Evolutionary conservation across 2,797 vertebrate species (phyloP).

Genomic region (Anniella stebbinsi): DNA sequence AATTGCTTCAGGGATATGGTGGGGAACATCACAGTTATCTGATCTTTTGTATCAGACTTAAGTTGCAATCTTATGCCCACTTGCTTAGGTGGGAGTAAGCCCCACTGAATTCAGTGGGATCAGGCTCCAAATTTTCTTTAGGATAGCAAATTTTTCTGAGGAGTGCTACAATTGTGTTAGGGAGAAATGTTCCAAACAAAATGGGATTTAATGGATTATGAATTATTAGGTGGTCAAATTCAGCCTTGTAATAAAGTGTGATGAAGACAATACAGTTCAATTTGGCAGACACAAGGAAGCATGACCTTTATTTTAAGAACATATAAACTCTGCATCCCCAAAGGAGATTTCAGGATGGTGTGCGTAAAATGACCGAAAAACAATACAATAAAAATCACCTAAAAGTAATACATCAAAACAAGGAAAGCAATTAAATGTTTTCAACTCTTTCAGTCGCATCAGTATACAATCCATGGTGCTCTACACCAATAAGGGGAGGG

Average conservation of each 20-base stretch:
- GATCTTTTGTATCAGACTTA: neutral
- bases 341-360: no score
- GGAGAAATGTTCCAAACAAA: neutral
- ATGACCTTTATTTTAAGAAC: neutral
- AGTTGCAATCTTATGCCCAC: neutral
- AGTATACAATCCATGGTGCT: no score
- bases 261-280: neutral
- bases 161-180: neutral
- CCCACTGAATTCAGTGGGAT: neutral
- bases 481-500: no score
- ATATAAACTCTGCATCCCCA: no score
- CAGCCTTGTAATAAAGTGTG: neutral
- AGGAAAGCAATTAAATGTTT: no score
- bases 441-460: no score
- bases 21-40: neutral
- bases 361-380: no score
- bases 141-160: neutral
- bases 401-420: no score
- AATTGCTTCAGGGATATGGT: neutral
- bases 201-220: neutral
- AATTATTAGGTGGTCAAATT: neutral
- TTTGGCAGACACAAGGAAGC: neutral
- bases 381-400: no score
- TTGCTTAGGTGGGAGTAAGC: neutral
- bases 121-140: neutral